These are phyloP conservation scores for Phaethornis superciliosus DNA, from an alignment of 2,113 vertebrate species.

Conservation along the genomic window DNA sequence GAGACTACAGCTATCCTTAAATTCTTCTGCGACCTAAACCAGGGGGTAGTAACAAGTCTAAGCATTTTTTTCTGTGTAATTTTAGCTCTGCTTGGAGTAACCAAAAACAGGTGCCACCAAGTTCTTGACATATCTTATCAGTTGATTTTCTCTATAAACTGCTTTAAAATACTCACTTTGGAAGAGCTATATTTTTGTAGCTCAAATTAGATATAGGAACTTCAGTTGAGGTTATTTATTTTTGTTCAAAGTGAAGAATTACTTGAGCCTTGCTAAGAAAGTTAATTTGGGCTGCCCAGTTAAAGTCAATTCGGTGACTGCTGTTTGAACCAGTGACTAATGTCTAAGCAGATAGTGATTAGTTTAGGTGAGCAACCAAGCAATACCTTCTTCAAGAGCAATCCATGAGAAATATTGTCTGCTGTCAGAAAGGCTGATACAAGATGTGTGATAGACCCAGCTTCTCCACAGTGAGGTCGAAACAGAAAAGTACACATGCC, in stretches of 20 bases:
- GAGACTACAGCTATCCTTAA: not conserved
- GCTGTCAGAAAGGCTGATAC: constrained; percentile 95
- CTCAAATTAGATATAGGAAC: not conserved
- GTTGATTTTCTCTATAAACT: not conserved
- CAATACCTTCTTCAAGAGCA: constrained; percentile 96
- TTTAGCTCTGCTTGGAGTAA: not conserved
- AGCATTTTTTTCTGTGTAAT: not conserved
- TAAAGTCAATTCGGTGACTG: not conserved
- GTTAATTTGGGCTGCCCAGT: not conserved
- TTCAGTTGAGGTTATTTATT: not conserved
- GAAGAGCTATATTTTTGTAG: not conserved
- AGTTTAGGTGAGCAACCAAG: not conserved
- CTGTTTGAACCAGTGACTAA: not conserved
- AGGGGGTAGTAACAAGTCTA: not conserved
- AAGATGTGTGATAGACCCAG: constrained; percentile 96
- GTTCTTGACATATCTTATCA: not conserved
- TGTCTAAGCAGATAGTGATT: not conserved
- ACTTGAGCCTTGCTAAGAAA: not conserved
- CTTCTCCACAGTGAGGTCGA: constrained; percentile 96
- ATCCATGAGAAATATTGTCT: constrained; percentile 96
- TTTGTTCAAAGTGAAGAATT: not conserved
- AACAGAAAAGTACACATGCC: constrained; percentile 95
- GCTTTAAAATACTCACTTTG: not conserved
- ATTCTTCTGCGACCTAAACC: not conserved
- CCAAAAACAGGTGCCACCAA: not conserved